phyloP scores from a whole-genome alignment of 2,888 invertebrate species.

The Mechanitis mazaeus region DNA sequence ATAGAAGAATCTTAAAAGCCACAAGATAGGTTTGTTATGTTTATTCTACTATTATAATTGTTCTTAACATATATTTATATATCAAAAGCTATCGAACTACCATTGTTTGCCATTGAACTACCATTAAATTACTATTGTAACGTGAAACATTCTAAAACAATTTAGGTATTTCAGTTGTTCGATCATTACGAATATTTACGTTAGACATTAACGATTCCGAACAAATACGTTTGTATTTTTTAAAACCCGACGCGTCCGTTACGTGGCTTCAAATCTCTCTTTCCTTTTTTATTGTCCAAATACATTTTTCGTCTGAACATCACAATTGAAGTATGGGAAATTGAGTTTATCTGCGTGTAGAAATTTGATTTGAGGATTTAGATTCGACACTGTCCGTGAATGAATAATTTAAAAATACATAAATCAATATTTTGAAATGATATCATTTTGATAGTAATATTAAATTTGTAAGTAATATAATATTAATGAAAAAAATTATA shows the following conservation, averaged over 20 bases:
- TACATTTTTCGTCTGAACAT: constrained; percentile 3
- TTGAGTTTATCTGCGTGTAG: constrained; percentile 2
- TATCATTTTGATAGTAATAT: too few species aligned
- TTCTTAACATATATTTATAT: neutral
- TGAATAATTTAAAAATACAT: neutral
- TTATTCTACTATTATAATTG: neutral
- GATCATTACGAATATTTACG: constrained; percentile 1
- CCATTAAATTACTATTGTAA: too few species aligned
- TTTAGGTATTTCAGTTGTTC: too few species aligned
- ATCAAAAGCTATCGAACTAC: too few species aligned
- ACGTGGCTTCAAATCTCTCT: neutral
- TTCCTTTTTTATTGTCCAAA: constrained; percentile 2
- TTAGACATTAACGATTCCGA: neutral
- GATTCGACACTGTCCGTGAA: neutral
- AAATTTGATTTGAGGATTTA: neutral
- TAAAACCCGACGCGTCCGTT: neutral
- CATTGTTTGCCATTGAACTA: too few species aligned
- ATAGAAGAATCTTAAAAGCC: neutral
- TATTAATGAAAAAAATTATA: too few species aligned
- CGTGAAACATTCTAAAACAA: too few species aligned
- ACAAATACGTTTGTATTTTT: constrained; percentile 1
- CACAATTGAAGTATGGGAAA: neutral
- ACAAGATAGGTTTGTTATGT: neutral
- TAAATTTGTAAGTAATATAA: too few species aligned
- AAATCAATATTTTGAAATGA: too few species aligned